These are phyloP conservation scores for Camelus bactrianus DNA, from an alignment of 2,113 vertebrate species.

Conservation along the genomic window DNA sequence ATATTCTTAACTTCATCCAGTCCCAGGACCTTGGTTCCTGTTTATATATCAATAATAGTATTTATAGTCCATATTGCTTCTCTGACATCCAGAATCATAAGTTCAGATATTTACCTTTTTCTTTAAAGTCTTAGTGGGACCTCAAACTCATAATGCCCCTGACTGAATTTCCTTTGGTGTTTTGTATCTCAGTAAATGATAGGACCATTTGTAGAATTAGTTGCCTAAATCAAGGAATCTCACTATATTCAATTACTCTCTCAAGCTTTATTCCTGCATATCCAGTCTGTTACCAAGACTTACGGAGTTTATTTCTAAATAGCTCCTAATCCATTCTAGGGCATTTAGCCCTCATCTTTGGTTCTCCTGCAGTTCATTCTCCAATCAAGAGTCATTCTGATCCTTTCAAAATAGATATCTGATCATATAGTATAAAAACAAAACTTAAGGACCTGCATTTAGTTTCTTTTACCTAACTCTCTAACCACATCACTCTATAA, in stretches of 20 bases:
- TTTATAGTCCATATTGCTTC: not conserved
- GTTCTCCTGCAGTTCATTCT: not conserved
- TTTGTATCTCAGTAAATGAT: not conserved
- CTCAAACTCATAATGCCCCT: not conserved
- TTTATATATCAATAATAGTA: not conserved
- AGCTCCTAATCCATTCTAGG: not conserved
- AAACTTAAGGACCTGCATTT: not conserved
- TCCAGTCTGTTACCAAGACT: not conserved
- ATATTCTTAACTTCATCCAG: not conserved
- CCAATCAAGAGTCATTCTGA: not conserved
- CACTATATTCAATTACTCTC: not conserved
- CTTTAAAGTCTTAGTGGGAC: not conserved
- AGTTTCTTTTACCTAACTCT: not conserved
- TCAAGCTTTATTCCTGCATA: not conserved
- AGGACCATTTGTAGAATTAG: not conserved
- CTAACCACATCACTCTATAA: not conserved
- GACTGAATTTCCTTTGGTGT: not conserved
- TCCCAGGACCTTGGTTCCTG: not conserved
- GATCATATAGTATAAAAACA: not conserved
- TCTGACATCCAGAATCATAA: not conserved
- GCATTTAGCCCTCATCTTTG: not conserved
- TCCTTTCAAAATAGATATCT: not conserved
- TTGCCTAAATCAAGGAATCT: not conserved
- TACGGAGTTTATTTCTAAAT: not conserved
- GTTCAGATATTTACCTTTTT: not conserved